Conservation (phyloP, 2,113 vertebrate genomes). For the Tetrax tetrax region DNA sequence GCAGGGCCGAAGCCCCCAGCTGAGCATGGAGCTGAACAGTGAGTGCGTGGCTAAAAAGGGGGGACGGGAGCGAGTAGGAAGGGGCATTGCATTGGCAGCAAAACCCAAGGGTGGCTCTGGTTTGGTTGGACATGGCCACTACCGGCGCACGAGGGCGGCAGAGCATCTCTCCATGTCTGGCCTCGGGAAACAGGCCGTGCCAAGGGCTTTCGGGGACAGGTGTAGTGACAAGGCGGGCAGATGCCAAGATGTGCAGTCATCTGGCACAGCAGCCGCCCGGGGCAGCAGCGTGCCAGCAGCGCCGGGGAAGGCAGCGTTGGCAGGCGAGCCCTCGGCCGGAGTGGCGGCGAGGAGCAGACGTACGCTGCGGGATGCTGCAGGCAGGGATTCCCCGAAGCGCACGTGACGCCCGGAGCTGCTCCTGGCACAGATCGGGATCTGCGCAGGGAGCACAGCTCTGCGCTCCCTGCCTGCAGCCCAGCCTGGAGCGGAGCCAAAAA, state of each 20-base stretch:
- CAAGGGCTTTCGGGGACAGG: not conserved
- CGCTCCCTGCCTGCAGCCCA: not conserved
- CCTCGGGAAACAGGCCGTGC: accelerated
- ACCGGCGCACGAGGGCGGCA: accelerated
- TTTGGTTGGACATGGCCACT: not conserved
- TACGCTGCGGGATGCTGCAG: not conserved
- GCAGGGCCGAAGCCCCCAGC: constrained; percentile 50
- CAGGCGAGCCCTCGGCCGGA: not conserved
- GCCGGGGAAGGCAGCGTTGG: accelerated
- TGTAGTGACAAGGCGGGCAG: not conserved
- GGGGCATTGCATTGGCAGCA: not conserved
- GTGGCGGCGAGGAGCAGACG: not conserved
- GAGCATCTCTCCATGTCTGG: not conserved
- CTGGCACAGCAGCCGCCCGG: accelerated
- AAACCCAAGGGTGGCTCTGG: not conserved
- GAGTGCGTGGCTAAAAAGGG: not conserved
- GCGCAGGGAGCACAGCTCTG: not conserved
- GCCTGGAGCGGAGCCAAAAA: accelerated
- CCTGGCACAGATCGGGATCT: not conserved
- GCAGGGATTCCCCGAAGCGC: constrained; percentile 28
- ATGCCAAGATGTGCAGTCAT: not conserved
- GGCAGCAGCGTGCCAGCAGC: accelerated
- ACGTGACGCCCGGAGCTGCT: not conserved
- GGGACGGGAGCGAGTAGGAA: not conserved
- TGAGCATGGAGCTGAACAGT: constrained; percentile 73